Base-by-base conservation (phyloP, 2,797 vertebrate genomes). In the Enteromius paludinosus region DNA sequence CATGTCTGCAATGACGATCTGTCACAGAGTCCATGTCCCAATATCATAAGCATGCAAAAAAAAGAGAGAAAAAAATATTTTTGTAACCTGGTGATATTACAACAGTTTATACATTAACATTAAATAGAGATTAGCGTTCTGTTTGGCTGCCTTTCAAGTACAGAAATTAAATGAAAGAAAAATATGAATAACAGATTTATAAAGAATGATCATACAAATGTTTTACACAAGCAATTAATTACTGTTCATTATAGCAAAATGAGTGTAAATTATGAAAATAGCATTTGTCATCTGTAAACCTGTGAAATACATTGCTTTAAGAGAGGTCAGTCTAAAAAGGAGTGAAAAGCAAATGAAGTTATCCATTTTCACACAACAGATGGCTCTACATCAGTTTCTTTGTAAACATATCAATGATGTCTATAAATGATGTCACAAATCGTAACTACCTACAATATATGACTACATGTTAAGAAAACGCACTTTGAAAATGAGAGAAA, bases 1-100 rank as follows among this genome's bases (percentile, higher is more conserved):
- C 92, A 92, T 89, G 62, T 83, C 81, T 89, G 90, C 93, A 91
- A 91, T 90, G 91, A 88, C 87, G 81, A 86, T 88, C 47, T 33
- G 79, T 76, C 83, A 79, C 35, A 72, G 41, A 82, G 69, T 49
- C 54, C 52, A 65, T 71, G 72, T 84, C 78, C 64, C 30, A 78
- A 59, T 87, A 78, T 77, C 81, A 86, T 38, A 71, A 23, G 71
- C 65, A 45, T 83, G 62, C 78, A 70, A 45, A 61, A 73, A 74
- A 80, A 78, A 68, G 33, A 38, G 7, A 43, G 10, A 15, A 75
- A 45, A 28, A 73, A 0, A 35, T 45, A 45, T 25, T 38, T 18
- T 59, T 81, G 71, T n/a, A 75, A 75, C 47, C 47, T 75, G 71
- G 43, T 38, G 56, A 8, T 43, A 75, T 74, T 56, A 52, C n/a